A percentile compares a stretch with the other conserved stretches of the same genome.
Evolutionary conservation across 2,113 vertebrate species (phyloP).

Genomic region (Myrmecophaga tridactyla): DNA sequence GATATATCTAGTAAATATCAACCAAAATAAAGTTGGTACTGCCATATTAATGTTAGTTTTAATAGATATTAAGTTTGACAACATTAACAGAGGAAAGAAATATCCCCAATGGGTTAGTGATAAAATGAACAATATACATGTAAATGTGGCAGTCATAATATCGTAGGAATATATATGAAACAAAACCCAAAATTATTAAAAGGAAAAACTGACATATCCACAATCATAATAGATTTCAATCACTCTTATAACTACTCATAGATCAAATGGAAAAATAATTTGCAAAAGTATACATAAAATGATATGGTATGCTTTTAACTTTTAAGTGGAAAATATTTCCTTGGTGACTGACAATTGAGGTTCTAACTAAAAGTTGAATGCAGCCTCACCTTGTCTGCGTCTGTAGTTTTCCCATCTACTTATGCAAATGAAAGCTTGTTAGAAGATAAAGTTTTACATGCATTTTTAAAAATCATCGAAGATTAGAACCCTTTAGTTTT

Average conservation of each 20-base stretch:
- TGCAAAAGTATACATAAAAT: slow-evolving; percentile 6
- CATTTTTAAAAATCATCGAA: neutral
- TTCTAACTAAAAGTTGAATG: neutral
- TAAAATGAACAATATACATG: neutral
- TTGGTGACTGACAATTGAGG: neutral
- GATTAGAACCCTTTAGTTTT: neutral
- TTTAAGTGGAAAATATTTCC: slow-evolving; percentile 50
- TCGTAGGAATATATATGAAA: neutral
- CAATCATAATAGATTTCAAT: neutral
- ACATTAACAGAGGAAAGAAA: neutral
- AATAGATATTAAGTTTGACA: neutral
- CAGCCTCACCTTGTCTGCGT: neutral
- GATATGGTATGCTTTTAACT: slow-evolving; percentile 52
- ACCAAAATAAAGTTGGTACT: no score
- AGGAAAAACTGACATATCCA: neutral
- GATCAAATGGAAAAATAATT: neutral
- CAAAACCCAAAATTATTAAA: neutral
- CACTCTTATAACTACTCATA: neutral
- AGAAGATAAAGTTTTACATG: slow-evolving; percentile 5
- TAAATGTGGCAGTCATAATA: neutral
- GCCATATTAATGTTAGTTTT: no score
- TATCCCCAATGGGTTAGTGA: neutral
- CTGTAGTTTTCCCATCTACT: neutral
- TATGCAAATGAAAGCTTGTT: neutral
- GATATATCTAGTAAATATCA: no score